Evolutionary conservation across 2,888 invertebrate species (phyloP).

Genomic region (Idaea biselata): DNA sequence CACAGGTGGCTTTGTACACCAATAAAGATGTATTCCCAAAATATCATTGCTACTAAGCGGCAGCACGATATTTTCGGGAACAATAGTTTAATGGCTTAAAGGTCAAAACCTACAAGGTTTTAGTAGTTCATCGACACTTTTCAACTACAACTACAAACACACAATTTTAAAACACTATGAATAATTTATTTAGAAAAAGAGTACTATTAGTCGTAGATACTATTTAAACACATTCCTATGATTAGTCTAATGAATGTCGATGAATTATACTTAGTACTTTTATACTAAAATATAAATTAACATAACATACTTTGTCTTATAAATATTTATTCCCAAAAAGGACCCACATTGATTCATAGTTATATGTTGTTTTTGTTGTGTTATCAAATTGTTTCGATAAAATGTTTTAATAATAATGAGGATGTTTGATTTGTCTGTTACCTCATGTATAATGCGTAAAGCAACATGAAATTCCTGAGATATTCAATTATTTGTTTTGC

Average conservation of each 20-base stretch:
- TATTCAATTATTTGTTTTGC: slow-evolving; percentile 4
- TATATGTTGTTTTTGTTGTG: background rate
- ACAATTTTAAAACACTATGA: background rate
- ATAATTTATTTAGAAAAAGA: too few species aligned
- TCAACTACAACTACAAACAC: background rate
- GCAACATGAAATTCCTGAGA: background rate
- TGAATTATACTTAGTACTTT: too few species aligned
- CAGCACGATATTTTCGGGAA: background rate
- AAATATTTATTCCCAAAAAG: background rate
- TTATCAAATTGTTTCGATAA: background rate
- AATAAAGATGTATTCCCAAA: background rate
- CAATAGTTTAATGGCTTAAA: background rate
- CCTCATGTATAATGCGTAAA: background rate
- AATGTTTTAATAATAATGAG: background rate
- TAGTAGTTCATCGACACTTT: background rate
- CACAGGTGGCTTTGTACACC: background rate
- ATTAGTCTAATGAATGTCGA: too few species aligned
- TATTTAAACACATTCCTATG: too few species aligned
- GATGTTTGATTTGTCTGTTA: background rate
- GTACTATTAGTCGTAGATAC: too few species aligned
- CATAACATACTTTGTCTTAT: too few species aligned
- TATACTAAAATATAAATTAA: too few species aligned
- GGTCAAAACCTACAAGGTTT: background rate
- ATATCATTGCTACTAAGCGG: background rate
- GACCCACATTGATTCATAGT: slow-evolving; percentile 7